Evolutionary conservation across 2,888 invertebrate genomes (phyloP), one percentile per base, ranked within the genome.

Genomic region (Oithona nana): DNA sequence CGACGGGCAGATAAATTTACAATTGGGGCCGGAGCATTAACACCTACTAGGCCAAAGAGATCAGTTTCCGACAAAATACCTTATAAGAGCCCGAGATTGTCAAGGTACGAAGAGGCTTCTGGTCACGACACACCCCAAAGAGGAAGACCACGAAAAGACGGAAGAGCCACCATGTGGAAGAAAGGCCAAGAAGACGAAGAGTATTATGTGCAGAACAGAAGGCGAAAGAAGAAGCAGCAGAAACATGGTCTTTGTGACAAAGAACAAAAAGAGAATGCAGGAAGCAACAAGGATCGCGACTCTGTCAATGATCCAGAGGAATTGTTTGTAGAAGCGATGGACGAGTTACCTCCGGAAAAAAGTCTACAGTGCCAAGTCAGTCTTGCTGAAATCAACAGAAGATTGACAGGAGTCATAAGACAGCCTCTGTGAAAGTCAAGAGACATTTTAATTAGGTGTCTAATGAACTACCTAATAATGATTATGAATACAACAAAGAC

Each of bases 311-410:
- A 39, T 39, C 39, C 39, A 39, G 39, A 39, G 16, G 39, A 39
- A 16, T 6, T 11, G 39, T 16, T 39, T 6, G 6, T 16, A 11
- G 6, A 6, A 31, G 31, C 51, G 4, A 57, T 57, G 50, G 63
- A 57, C 3, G 63, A 57, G 4, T 31, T 57, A 1, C 29, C 63
- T 8, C 26, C 57, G 3, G 63, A 63, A 30, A 57, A 63, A 29
- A 57, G 24, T 1, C 8, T 57, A 6, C 56, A 63, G 29, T 63
- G 57, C n/a, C 29, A 49, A 22, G 31, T 63, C 3, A 30, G 57
- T 3, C 28, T 63, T 8, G 57, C 63, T 1, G 63, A 63, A 28
- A 63, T 63, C 30, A 63, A 63, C 30, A 31, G 57, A 29, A 63
- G 57, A 20, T 20, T 63, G 26, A 28, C 48, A 2, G 49, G 31